Conservation (phyloP, 1,140 invertebrate species). For the Mizuhopecten yessoensis region DNA sequence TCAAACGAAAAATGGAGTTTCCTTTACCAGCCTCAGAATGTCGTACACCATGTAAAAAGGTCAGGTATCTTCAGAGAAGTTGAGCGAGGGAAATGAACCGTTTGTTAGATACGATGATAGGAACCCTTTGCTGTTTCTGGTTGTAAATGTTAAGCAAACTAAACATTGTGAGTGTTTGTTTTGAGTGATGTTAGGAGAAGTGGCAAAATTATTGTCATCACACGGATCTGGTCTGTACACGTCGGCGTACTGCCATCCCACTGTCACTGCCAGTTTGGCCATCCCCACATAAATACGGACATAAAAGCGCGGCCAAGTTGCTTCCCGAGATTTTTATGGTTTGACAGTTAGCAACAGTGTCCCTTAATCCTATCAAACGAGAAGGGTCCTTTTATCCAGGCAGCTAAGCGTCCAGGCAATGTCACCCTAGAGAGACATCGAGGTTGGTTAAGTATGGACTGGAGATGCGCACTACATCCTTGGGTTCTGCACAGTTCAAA, state of each 20-base stretch:
- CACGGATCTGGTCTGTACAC: neutral
- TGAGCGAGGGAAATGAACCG: too few relatives aligned
- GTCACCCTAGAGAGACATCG: conserved; percentile 5
- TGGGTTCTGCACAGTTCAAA: neutral
- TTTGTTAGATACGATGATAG: too few relatives aligned
- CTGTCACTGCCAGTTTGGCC: neutral
- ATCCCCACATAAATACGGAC: neutral
- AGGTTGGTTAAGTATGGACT: neutral
- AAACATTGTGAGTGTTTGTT: too few relatives aligned
- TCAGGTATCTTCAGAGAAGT: too few relatives aligned
- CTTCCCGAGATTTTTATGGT: conserved; percentile 20
- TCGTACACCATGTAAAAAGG: too few relatives aligned
- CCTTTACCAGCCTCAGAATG: too few relatives aligned
- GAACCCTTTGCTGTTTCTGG: too few relatives aligned
- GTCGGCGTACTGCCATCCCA: neutral
- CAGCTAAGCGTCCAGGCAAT: neutral
- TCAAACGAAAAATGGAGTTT: too few relatives aligned
- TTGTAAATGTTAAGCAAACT: too few relatives aligned
- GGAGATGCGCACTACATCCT: neutral
- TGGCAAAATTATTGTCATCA: too few relatives aligned
- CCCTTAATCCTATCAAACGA: conserved; percentile 11
- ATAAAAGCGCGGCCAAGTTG: neutral
- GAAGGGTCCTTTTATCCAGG: neutral
- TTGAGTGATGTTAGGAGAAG: too few relatives aligned
- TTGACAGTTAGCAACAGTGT: conserved; percentile 26